Evolutionary conservation across 2,888 invertebrate genomes (phyloP), one percentile per base, ranked within the genome.

Genomic region (Amphipyra berbera): DNA sequence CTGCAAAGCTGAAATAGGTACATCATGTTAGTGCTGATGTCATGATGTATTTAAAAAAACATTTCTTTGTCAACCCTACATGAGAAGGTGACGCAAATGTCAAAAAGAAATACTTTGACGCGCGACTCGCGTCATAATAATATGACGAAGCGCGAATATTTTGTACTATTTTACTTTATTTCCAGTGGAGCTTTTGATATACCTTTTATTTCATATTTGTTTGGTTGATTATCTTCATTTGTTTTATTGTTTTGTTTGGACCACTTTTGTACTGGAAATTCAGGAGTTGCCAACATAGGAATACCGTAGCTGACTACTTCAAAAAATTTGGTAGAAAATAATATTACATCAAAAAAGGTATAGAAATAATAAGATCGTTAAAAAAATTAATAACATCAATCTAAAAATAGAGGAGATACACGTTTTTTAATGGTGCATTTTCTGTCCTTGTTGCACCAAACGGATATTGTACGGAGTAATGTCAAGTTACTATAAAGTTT

Each of bases 91-190:
- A 52, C 57, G 41, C 48, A 33, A 67, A 73, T 66, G 67, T 77
- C 59, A 70, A 72, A 72, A 77, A 68, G 66, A 78, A 83, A 85
- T 83, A 79, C 76, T 85, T 82, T 75, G 69, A 70, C 73, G 73
- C 73, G 73, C 65, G 63, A 55, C 70, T 68, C 59, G 49, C 55
- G 53, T 58, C 48, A 54, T 45, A 73, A 54, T 45, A 73, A 64
- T 70, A 73, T 65, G 45, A 66, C 38, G 50, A 44, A 33, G 56
- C 64, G 72, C 35, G 49, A 78, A 74, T 79, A 78, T 76, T 76
- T 73, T 49, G 41, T 72, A 45, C n/a, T 76, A 75, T 73, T 65
- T 68, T 55, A 67, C 56, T 67, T 42, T 68, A 65, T 75, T 67
- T 60, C 21, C 37, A 57, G 41, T 62, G 64, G 21, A 14, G 15